These are phyloP conservation scores for Crocodylus rhombifer DNA, from an alignment of 2,797 vertebrate genomes.

Conservation along the genomic window DNA sequence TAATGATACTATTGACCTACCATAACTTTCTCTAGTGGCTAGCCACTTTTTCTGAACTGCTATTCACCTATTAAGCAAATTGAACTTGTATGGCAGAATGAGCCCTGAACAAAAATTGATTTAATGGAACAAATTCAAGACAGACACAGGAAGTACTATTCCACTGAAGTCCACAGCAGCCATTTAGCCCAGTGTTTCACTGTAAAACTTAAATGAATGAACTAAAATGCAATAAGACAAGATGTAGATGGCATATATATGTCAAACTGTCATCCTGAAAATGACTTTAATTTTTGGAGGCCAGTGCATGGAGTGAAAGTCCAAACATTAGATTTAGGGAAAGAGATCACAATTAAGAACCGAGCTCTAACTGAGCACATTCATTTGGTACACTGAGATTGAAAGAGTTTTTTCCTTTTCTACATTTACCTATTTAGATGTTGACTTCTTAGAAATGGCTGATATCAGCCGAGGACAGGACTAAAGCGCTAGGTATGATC, in stretches of 20 bases:
- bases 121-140: not conserved
- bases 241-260: not conserved
- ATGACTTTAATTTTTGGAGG: conserved; percentile 28
- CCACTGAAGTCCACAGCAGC: not conserved
- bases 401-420: conserved; percentile 41
- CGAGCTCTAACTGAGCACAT: conserved; percentile 11
- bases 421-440: not conserved
- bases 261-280: conserved; percentile 11
- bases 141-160: not conserved
- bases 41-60: not conserved
- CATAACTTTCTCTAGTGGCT: not conserved
- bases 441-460: conserved; percentile 29
- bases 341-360: conserved; percentile 6
- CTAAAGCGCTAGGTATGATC: conserved; percentile 44
- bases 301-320: not conserved
- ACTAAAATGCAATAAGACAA: not conserved
- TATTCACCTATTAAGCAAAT: not conserved
- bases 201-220: not conserved
- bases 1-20: not conserved
- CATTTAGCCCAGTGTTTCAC: rapidly evolving
- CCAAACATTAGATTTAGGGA: not conserved
- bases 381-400: conserved; percentile 45
- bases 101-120: conserved; percentile 4
- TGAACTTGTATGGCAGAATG: not conserved
- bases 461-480: conserved; percentile 46